Percentiles rank a stretch among this genome's conserved stretches.
Conservation (phyloP, 1,140 invertebrate genomes). For the Meloidogyne exigua region DNA sequence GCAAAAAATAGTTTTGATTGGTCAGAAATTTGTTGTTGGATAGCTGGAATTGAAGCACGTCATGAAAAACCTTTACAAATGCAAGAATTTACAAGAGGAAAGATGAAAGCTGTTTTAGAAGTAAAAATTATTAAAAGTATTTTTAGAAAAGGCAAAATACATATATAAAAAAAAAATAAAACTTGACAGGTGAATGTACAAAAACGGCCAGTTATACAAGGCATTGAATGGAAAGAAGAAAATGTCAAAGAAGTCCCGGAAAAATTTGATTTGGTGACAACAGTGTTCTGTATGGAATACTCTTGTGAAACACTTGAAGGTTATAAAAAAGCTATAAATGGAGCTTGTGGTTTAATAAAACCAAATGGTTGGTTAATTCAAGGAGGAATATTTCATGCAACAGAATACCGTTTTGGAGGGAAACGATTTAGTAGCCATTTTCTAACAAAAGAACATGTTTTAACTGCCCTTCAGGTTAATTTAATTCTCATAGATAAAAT, state of each 20-base stretch:
- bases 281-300: constrained; percentile 62
- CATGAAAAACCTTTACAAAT: constrained; percentile 49
- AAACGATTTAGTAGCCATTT: constrained; percentile 51
- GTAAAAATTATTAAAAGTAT: constrained; percentile 23
- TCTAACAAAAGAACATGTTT: constrained; percentile 42
- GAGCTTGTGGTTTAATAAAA: constrained; percentile 38
- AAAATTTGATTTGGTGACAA: constrained; percentile 58
- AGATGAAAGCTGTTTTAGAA: constrained; percentile 58
- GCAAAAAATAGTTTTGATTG: constrained; percentile 54
- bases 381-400: constrained; percentile 52
- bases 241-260: constrained; percentile 35
- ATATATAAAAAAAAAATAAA: neutral
- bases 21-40: constrained; percentile 58
- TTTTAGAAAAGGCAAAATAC: neutral
- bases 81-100: constrained; percentile 52
- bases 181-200: constrained; percentile 47
- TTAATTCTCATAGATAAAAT: neutral
- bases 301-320: constrained; percentile 57
- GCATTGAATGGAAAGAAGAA: constrained; percentile 36
- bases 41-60: constrained; percentile 54
- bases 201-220: constrained; percentile 46
- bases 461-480: constrained; percentile 31
- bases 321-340: constrained; percentile 38
- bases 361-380: constrained; percentile 51
- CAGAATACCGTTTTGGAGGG: constrained; percentile 51